Evolutionary conservation across 2,797 vertebrate species (phyloP).

Genomic region (Danio choprae): DNA sequence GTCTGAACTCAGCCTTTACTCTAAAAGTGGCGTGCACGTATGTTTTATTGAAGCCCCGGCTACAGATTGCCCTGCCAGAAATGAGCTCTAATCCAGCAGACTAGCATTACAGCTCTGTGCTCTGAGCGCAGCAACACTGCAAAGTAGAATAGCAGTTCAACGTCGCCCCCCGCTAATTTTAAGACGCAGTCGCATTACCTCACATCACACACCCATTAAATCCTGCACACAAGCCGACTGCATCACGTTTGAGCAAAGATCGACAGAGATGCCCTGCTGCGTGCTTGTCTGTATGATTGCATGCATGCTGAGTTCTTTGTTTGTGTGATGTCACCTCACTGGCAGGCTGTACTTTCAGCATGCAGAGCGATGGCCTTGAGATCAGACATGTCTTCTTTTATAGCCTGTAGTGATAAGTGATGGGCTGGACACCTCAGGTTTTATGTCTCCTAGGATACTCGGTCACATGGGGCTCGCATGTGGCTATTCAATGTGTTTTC

Average conservation of each 20-base stretch:
- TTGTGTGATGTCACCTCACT: constrained; percentile 33
- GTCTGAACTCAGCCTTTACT: neutral
- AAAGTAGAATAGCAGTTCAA: constrained; percentile 50
- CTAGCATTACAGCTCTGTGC: constrained; percentile 79
- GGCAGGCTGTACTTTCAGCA: constrained; percentile 46
- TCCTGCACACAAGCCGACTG: constrained; percentile 10
- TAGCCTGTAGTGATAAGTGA: constrained; percentile 16
- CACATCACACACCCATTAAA: constrained; percentile 28
- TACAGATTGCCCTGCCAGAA: constrained; percentile 70
- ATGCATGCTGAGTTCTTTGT: constrained; percentile 41
- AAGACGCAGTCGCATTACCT: constrained; percentile 18
- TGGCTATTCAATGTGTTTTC: neutral
- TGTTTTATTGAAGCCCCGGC: constrained; percentile 50
- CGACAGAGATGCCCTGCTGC: neutral
- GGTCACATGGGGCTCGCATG: constrained; percentile 14
- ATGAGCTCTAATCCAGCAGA: constrained; percentile 79
- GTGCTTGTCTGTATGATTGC: constrained; percentile 37
- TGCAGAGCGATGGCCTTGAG: constrained; percentile 21
- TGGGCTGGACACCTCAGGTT: neutral
- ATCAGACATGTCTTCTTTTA: constrained; percentile 40
- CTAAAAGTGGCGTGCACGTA: neutral
- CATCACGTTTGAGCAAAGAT: constrained; percentile 4
- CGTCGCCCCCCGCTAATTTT: constrained; percentile 26
- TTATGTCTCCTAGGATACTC: constrained; percentile 18
- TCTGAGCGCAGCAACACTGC: constrained; percentile 63